These are phyloP conservation scores for Miltochrista miniata DNA, from an alignment of 2,888 invertebrate genomes.

Conservation along the genomic window DNA sequence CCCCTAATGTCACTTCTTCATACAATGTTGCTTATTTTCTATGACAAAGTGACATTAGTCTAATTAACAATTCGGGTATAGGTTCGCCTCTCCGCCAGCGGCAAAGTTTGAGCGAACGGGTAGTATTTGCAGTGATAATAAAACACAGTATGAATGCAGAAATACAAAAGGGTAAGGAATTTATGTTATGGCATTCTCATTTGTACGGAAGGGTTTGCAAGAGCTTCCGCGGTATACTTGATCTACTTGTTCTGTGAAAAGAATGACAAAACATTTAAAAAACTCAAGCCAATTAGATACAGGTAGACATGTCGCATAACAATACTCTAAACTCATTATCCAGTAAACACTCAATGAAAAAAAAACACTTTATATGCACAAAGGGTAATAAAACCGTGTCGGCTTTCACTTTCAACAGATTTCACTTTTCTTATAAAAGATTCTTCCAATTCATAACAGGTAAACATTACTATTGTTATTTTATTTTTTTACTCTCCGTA, in stretches of 20 bases:
- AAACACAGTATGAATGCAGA: too few relatives aligned
- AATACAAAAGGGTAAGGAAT: too few relatives aligned
- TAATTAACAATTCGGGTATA: too few relatives aligned
- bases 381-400: conserved; percentile 33
- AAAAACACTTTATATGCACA: conserved; percentile 29
- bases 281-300: neutral
- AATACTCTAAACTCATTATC: conserved; percentile 10
- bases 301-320: conserved; percentile 1
- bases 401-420: conserved; percentile 74
- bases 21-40: too few relatives aligned
- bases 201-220: too few relatives aligned
- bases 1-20: too few relatives aligned
- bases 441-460: conserved; percentile 51
- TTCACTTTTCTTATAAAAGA: conserved; percentile 65
- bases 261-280: neutral
- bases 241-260: neutral
- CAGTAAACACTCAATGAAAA: conserved; percentile 28
- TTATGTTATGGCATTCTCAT: too few relatives aligned
- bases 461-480: conserved; percentile 43
- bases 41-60: too few relatives aligned
- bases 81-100: too few relatives aligned
- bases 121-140: too few relatives aligned
- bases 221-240: neutral
- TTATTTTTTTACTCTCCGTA: conserved; percentile 35
- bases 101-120: too few relatives aligned